A percentile compares a stretch with the other conserved stretches of the same genome.
phyloP scores from a whole-genome alignment of 2,888 invertebrate genomes.

The Oscheius sp. region DNA sequence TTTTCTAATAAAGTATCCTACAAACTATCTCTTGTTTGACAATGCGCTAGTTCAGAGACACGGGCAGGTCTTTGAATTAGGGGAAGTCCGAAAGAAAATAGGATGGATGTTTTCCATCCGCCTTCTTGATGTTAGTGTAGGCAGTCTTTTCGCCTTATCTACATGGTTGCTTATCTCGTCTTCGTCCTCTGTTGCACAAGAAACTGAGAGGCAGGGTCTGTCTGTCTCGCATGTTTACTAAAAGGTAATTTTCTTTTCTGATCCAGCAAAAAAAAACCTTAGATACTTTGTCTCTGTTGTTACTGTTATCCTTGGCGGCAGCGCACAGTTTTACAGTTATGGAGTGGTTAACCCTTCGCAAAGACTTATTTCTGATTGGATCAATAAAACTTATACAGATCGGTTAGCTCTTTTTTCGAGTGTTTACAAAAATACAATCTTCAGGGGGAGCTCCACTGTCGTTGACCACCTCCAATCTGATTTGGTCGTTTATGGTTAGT shows the following conservation, averaged over 20 bases:
- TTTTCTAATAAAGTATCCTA: no score
- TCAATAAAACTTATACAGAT: constrained; percentile 68
- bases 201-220: constrained; percentile 1
- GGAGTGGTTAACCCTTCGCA: constrained; percentile 71
- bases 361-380: constrained; percentile 66
- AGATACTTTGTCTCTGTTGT: constrained; percentile 66
- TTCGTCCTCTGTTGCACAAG: constrained; percentile 11
- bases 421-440: constrained; percentile 3
- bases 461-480: constrained; percentile 65
- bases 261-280: neutral
- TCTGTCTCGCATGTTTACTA: neutral
- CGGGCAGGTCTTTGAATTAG: no score
- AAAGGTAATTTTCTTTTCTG: neutral
- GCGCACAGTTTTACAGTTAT: constrained; percentile 72
- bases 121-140: no score
- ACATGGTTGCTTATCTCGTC: constrained; percentile 14
- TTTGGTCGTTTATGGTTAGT: constrained; percentile 75
- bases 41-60: no score
- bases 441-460: constrained; percentile 41
- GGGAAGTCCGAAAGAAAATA: no score
- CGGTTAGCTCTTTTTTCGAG: constrained; percentile 41
- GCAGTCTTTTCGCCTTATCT: constrained; percentile 2
- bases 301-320: constrained; percentile 69
- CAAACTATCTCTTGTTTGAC: no score
- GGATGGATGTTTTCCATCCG: no score